Evolutionary conservation across 2,888 invertebrate genomes (phyloP).

Genomic region (Saturnia japonica): DNA sequence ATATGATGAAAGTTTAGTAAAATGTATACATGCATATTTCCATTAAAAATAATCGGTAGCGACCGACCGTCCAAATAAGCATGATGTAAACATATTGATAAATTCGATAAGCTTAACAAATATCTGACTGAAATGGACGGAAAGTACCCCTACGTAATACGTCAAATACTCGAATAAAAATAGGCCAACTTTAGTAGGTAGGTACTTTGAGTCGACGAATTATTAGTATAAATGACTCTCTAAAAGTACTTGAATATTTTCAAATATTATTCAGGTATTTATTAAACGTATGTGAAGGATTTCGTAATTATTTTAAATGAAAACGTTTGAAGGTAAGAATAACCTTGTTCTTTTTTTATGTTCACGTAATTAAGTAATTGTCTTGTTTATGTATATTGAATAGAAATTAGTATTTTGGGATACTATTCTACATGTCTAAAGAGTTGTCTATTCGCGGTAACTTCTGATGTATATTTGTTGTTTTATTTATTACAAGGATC

Average conservation of each 20-base stretch:
- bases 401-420: neutral
- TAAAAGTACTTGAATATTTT: neutral
- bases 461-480: too few species aligned
- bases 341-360: neutral
- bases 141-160: neutral
- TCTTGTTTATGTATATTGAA: neutral
- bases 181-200: neutral
- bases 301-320: neutral
- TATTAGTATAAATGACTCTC: neutral
- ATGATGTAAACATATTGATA: constrained; percentile 1
- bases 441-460: neutral
- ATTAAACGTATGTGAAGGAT: neutral
- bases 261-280: neutral
- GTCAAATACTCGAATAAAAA: neutral
- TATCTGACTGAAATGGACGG: neutral
- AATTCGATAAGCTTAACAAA: neutral
- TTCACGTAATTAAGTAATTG: neutral
- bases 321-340: neutral
- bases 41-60: neutral
- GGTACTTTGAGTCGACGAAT: neutral
- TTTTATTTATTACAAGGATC: too few species aligned
- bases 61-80: neutral
- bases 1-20: too few species aligned
- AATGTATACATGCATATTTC: neutral
- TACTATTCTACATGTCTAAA: neutral